A percentile compares a stretch with the other conserved stretches of the same genome.
phyloP scores from a whole-genome alignment of 2,797 vertebrate genomes.

The Pangasius mekongensis region DNA sequence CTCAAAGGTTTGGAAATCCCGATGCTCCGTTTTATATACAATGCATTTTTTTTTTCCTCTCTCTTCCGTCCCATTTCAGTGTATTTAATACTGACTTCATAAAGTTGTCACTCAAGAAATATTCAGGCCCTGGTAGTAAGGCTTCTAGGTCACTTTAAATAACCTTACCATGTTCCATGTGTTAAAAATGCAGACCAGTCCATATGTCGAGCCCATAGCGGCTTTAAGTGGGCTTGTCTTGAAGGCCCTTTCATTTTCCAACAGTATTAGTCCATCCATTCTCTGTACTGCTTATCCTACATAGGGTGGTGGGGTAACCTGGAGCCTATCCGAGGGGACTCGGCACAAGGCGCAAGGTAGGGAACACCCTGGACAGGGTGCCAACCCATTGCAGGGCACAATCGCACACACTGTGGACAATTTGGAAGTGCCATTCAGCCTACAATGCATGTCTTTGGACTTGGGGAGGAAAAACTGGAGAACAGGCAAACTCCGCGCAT shows the following conservation, averaged over 20 bases:
- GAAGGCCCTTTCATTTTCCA: background rate
- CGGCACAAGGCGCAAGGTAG: too few relatives aligned
- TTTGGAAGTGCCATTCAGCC: too few relatives aligned
- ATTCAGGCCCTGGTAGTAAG: background rate
- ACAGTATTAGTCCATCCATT: background rate
- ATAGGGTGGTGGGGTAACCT: too few relatives aligned
- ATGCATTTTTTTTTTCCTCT: constrained; percentile 7
- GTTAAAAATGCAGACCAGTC: background rate
- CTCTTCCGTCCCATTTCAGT: background rate
- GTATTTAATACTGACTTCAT: background rate
- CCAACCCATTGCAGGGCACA: too few relatives aligned
- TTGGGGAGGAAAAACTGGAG: too few relatives aligned
- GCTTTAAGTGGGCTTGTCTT: background rate
- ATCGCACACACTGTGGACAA: too few relatives aligned
- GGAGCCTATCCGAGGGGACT: too few relatives aligned
- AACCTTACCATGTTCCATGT: background rate
- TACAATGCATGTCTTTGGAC: too few relatives aligned
- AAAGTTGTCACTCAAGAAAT: background rate
- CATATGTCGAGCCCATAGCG: too few relatives aligned
- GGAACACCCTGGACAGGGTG: too few relatives aligned
- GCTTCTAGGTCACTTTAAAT: background rate
- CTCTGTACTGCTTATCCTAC: too few relatives aligned
- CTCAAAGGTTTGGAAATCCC: background rate
- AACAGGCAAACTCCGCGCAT: too few relatives aligned
- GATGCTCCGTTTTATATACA: constrained; percentile 31